Evolutionary conservation across 1,140 invertebrate species (phyloP).

Genomic region (Saccostrea cuccullata): DNA sequence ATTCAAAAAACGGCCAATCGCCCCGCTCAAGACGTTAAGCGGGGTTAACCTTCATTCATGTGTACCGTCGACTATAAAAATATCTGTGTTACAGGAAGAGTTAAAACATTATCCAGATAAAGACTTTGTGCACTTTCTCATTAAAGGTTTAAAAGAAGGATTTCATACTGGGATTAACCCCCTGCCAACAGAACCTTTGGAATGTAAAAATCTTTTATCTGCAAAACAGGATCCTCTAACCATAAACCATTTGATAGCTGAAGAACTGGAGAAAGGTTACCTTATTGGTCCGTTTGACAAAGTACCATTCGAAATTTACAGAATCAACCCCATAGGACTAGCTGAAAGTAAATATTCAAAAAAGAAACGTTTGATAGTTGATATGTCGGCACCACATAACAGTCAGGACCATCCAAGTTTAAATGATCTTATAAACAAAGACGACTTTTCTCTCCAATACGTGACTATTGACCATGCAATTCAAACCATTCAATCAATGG

Average conservation of each 20-base stretch:
- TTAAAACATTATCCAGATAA: constrained; percentile 40
- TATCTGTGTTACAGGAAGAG: constrained; percentile 22
- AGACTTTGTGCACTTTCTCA: constrained; percentile 29
- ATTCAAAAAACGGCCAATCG: background rate
- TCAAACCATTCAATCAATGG: constrained; percentile 1
- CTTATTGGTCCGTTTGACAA: constrained; percentile 51
- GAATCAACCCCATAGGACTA: constrained; percentile 48
- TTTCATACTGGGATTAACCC: constrained; percentile 46
- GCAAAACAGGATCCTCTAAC: background rate
- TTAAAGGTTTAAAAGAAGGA: constrained; percentile 30
- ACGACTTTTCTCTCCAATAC: constrained; percentile 25
- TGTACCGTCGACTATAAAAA: constrained; percentile 34
- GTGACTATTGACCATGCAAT: constrained; percentile 31
- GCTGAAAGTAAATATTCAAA: constrained; percentile 43
- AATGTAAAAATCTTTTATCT: constrained; percentile 52
- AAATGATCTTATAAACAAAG: constrained; percentile 45
- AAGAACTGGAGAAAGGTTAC: constrained; percentile 53
- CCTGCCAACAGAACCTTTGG: background rate
- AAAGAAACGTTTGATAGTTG: constrained; percentile 37
- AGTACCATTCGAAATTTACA: constrained; percentile 14
- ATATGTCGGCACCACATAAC: constrained; percentile 53
- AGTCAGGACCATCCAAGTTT: constrained; percentile 22
- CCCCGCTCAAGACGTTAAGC: background rate
- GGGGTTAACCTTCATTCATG: background rate
- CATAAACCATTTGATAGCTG: background rate